Percentiles rank a stretch among this genome's conserved stretches.
These are phyloP conservation scores for Oithona nana DNA, from an alignment of 2,888 invertebrate genomes.

Conservation along the genomic window DNA sequence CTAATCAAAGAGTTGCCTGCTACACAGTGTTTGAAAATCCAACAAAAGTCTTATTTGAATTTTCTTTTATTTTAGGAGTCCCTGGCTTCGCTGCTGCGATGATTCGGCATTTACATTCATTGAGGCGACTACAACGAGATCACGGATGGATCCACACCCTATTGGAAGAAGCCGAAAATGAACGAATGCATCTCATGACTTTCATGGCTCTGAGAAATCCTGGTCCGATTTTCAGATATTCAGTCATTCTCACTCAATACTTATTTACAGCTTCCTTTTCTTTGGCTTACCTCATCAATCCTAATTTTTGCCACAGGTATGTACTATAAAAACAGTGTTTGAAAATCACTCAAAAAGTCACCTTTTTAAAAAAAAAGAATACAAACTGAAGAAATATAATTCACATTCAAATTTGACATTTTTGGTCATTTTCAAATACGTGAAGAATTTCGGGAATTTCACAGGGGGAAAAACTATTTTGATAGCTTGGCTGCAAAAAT, in stretches of 20 bases:
- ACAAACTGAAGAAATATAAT: too few relatives aligned
- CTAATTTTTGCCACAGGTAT: constrained; percentile 24
- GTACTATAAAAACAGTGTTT: neutral
- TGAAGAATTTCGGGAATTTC: too few relatives aligned
- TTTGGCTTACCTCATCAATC: constrained; percentile 25
- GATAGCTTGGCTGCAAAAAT: too few relatives aligned
- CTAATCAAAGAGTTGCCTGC: too few relatives aligned
- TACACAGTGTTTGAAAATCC: neutral
- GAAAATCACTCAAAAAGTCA: too few relatives aligned
- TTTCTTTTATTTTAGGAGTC: constrained; percentile 25
- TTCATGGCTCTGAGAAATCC: constrained; percentile 26
- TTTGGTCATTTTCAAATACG: too few relatives aligned
- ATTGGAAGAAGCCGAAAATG: constrained; percentile 29
- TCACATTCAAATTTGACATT: too few relatives aligned
- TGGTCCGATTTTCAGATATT: constrained; percentile 24
- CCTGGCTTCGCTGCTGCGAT: constrained; percentile 29
- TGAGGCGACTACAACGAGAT: constrained; percentile 26
- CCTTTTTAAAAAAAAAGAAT: too few relatives aligned
- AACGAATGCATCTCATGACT: constrained; percentile 28
- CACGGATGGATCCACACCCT: constrained; percentile 29
- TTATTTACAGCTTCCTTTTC: constrained; percentile 26
- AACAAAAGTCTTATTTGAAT: neutral
- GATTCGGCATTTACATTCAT: constrained; percentile 26
- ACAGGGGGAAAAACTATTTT: too few relatives aligned
- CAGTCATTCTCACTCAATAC: constrained; percentile 26